Conservation (phyloP, 2,888 invertebrate genomes). For the Drosophila recens region DNA sequence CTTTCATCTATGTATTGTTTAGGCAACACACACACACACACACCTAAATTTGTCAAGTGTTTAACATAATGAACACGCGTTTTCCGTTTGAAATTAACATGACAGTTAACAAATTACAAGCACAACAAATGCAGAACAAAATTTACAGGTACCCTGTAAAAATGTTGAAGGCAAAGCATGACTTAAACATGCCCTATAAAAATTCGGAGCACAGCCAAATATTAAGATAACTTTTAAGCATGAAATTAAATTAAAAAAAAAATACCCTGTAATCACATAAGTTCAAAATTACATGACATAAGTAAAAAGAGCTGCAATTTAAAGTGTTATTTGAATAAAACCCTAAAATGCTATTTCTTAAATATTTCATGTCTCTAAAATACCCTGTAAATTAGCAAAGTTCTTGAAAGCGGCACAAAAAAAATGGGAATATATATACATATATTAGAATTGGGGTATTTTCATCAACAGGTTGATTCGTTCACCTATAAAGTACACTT, state of each 20-base stretch:
- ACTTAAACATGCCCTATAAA: not conserved
- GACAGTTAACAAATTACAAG: constrained; percentile 68
- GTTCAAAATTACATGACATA: not conserved
- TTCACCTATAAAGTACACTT: not conserved
- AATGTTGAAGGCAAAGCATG: too few species aligned
- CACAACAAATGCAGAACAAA: not conserved
- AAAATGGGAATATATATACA: not conserved
- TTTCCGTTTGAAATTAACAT: constrained; percentile 75
- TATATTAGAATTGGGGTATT: not conserved
- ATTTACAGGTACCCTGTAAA: constrained; percentile 5
- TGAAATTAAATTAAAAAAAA: not conserved
- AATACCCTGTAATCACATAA: not conserved
- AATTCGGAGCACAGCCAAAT: not conserved
- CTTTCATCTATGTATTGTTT: constrained; percentile 73
- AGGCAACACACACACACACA: constrained; percentile 23
- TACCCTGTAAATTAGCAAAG: not conserved
- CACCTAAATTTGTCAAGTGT: constrained; percentile 62
- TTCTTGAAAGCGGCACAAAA: too few species aligned
- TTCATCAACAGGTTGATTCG: not conserved
- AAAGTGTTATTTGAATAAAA: not conserved
- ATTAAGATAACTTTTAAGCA: not conserved
- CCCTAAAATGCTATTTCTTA: not conserved
- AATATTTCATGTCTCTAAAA: not conserved
- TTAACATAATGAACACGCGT: constrained; percentile 80
- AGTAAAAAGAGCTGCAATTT: not conserved